These are phyloP conservation scores for Chrysaora quinquecirrha DNA, from an alignment of 30 jellyfish, hydroid and myxozoan genomes.

Conservation along the genomic window DNA sequence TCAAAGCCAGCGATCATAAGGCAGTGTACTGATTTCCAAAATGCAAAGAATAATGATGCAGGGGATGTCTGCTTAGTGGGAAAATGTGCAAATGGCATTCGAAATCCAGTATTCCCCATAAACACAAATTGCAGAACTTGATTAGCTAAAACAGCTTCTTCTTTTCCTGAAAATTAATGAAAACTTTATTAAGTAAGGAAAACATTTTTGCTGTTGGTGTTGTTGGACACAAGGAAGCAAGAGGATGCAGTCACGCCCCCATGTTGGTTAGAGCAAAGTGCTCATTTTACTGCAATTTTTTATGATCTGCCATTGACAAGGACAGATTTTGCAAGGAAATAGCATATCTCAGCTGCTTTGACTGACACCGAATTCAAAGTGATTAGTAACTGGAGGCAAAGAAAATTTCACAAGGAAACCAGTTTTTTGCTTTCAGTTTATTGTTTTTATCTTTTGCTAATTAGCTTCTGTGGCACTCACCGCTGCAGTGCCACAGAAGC, in stretches of 20 bases:
- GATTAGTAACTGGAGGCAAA: constrained; percentile 2
- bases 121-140: constrained; percentile 10
- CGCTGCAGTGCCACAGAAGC: constrained; percentile 5
- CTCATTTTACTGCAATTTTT: background rate
- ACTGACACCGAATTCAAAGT: background rate
- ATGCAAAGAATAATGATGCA: constrained; percentile 6
- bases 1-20: constrained; percentile 13
- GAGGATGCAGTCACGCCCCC: constrained; percentile 3
- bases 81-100: constrained; percentile 21
- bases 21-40: constrained; percentile 4
- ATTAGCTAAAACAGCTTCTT: constrained; percentile 8
- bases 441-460: background rate
- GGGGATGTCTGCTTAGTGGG: constrained; percentile 23
- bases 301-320: background rate
- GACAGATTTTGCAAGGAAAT: constrained; percentile 1
- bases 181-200: background rate
- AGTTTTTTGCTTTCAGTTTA: too few relatives aligned
- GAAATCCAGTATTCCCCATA: constrained; percentile 10
- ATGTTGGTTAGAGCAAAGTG: background rate
- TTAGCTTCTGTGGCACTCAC: constrained; percentile 5
- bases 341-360: constrained; percentile 1
- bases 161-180: constrained; percentile 5
- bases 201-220: constrained; percentile 1
- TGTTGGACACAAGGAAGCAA: constrained; percentile 1
- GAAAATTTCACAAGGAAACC: background rate